Evolutionary conservation across 2,888 invertebrate genomes (phyloP).

Genomic region (Crioceris asparagi): DNA sequence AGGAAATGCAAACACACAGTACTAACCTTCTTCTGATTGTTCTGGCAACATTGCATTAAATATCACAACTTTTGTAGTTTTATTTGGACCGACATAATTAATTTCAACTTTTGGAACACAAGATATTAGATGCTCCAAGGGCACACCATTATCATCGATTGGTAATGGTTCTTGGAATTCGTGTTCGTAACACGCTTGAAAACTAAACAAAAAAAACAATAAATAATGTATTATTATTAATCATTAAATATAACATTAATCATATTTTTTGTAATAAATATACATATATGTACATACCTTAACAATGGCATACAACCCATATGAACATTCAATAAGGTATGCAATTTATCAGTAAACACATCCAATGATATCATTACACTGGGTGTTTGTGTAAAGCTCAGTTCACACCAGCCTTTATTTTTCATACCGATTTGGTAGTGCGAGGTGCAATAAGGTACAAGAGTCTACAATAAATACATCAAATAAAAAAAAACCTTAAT

Average conservation of each 20-base stretch:
- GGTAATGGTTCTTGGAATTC: conserved; percentile 53
- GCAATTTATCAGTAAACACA: conserved; percentile 52
- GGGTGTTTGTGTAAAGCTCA: conserved; percentile 50
- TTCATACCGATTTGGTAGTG: conserved; percentile 51
- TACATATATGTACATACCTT: conserved; percentile 44
- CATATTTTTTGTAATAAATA: not conserved
- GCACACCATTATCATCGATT: conserved; percentile 64
- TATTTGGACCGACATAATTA: conserved; percentile 37
- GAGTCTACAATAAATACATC: conserved; percentile 22
- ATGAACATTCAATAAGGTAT: conserved; percentile 60
- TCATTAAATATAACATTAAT: not conserved
- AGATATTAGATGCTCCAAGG: conserved; percentile 81
- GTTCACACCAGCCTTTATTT: conserved; percentile 61
- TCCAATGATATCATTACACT: conserved; percentile 57
- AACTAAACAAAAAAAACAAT: conserved; percentile 41
- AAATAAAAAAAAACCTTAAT: no score
- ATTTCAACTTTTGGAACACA: conserved; percentile 60
- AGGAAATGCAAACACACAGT: not conserved
- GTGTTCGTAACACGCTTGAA: conserved; percentile 70
- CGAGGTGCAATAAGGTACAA: conserved; percentile 51
- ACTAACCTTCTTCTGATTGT: conserved; percentile 24
- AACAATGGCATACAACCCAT: conserved; percentile 67
- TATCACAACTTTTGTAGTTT: conserved; percentile 33
- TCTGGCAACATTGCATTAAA: conserved; percentile 24
- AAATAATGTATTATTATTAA: not conserved